Percentiles rank a stretch among this genome's conserved stretches.
phyloP scores from a whole-genome alignment of 1,140 invertebrate species.

The Drosophila orosa region DNA sequence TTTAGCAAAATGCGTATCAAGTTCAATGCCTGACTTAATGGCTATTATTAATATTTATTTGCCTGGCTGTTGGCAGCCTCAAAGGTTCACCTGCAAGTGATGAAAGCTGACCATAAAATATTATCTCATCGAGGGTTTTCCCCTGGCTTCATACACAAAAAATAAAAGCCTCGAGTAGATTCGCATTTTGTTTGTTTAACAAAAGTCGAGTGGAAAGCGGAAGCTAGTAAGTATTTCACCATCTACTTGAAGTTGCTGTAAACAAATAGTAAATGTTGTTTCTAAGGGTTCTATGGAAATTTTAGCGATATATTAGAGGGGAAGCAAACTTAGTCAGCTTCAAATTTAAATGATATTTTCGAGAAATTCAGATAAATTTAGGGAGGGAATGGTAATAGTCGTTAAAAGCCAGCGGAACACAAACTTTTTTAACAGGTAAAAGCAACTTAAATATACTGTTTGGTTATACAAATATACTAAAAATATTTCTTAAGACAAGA shows the following conservation, averaged over 20 bases:
- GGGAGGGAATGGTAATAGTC: too few species aligned
- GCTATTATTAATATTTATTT: constrained; percentile 39
- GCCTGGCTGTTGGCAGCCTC: not conserved
- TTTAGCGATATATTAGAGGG: not conserved
- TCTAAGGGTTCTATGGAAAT: not conserved
- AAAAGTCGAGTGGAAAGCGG: constrained; percentile 4
- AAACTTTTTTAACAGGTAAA: too few species aligned
- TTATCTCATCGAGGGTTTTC: constrained; percentile 12
- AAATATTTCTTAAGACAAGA: too few species aligned
- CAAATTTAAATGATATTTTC: too few species aligned
- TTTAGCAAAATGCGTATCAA: constrained; percentile 34
- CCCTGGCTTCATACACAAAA: constrained; percentile 1
- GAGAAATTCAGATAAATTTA: too few species aligned
- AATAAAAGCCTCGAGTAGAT: constrained; percentile 14
- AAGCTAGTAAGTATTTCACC: constrained; percentile 28
- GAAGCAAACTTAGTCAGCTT: not conserved
- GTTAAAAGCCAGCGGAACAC: too few species aligned
- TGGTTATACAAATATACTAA: too few species aligned
- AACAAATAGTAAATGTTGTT: constrained; percentile 13
- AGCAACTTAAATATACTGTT: too few species aligned
- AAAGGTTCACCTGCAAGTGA: constrained; percentile 15
- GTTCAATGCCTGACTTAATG: constrained; percentile 54
- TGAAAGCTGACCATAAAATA: constrained; percentile 21
- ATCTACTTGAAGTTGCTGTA: constrained; percentile 18
- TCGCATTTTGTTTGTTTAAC: constrained; percentile 1